Base-by-base conservation (phyloP, 2,888 invertebrate species). In the Troides oblongomaculatus region DNA sequence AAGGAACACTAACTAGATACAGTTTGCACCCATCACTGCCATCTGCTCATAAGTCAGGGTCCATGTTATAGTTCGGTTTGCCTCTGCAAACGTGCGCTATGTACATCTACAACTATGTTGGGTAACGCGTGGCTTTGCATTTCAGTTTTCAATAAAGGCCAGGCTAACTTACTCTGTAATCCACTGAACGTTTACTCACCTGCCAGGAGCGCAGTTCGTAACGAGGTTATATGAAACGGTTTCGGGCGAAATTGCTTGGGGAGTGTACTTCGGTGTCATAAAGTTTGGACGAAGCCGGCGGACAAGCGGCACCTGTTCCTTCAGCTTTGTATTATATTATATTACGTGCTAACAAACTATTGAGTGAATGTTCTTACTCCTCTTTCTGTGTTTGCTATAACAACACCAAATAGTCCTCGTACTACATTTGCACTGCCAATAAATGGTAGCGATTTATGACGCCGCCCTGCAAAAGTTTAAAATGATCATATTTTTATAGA, bases 141-240 rank as follows among this genome's bases (percentile, higher is more conserved):
- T 74, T 73, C 77, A 75, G 83, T 84, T 88, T 89, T 89, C 88
- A 89, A 88, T 89, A 89, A 87, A 85, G 84, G 78, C 82, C 81
- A 85, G 84, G 78, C 82, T 81, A 85, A 86, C 82, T 84, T 81
- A 80, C 79, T 82, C 83, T 82, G 84, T 86, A 84, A 75, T 85
- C 85, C 83, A 80, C 84, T 82, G 81, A 88, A 83, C 86, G 86
- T 85, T 87, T 85, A 84, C 86, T 88, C 84, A 84, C 85, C 83
- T 80, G 80, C 80, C 79, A 78, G 78, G 77, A 78, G 77, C 79
- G 79, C 83, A 80, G 84, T 87, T 83, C 82, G 87, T 90, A 89
- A 90, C 89, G 84, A 89, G 87, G 88, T 89, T 88, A 86, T 86
- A 86, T 86, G 82, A 82, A 86, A 86, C 88, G 85, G 85, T 88